Percentiles rank a stretch among this genome's conserved stretches.
These are phyloP conservation scores for Perodicticus potto DNA, from an alignment of 2,797 vertebrate genomes.

Conservation along the genomic window DNA sequence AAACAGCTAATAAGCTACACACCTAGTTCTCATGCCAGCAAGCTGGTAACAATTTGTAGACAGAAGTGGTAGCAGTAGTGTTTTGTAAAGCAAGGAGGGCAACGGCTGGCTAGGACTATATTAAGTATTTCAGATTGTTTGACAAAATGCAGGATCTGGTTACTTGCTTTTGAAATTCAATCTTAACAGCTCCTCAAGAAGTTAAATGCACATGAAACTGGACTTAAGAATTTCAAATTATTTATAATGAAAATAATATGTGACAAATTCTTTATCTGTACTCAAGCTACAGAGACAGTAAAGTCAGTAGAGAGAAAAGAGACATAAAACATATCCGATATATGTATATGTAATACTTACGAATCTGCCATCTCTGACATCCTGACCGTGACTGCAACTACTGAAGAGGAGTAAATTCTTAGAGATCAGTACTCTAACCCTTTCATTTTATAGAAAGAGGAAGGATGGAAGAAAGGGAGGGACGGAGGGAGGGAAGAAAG, in stretches of 20 bases:
- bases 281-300: neutral
- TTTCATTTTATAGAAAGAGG: neutral
- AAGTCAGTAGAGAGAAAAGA: constrained; percentile 29
- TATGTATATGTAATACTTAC: neutral
- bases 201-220: neutral
- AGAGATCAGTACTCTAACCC: neutral
- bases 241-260: neutral
- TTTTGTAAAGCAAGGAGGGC: neutral
- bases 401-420: neutral
- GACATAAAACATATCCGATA: neutral
- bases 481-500: too few relatives aligned
- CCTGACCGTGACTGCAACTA: neutral
- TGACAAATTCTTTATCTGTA: constrained; percentile 24
- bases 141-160: neutral
- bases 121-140: neutral
- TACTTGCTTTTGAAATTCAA: constrained; percentile 9
- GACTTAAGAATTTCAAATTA: neutral
- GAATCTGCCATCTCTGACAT: constrained; percentile 6
- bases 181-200: constrained; percentile 34
- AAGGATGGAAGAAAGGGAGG: neutral
- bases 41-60: neutral
- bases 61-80: neutral
- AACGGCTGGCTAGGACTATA: neutral
- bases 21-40: neutral
- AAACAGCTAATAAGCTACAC: neutral